Percentiles rank a stretch among this genome's conserved stretches.
phyloP scores from a whole-genome alignment of 1,140 invertebrate genomes.

The Heliconius nattereri region DNA sequence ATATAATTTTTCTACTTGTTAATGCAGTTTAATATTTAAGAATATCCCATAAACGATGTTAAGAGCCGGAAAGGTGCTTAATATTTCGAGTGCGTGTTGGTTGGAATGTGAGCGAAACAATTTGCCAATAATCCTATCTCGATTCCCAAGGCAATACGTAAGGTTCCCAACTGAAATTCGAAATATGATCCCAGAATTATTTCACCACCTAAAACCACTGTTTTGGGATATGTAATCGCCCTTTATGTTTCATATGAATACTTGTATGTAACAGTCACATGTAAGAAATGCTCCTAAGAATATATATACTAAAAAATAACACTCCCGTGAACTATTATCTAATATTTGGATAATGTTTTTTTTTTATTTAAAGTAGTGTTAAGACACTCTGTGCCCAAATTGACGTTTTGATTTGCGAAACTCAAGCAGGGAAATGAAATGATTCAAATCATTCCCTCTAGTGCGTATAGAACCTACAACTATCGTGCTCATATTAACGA shows the following conservation, averaged over 20 bases:
- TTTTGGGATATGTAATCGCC: not conserved
- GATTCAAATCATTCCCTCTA: too few relatives aligned
- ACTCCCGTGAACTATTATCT: too few relatives aligned
- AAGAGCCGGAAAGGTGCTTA: constrained; percentile 5
- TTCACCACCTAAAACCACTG: constrained; percentile 1
- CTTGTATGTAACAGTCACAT: not conserved
- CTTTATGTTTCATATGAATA: not conserved
- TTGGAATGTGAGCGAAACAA: constrained; percentile 32
- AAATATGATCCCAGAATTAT: not conserved
- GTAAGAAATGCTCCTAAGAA: not conserved
- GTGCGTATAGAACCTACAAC: too few relatives aligned
- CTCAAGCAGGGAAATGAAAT: too few relatives aligned
- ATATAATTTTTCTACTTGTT: too few relatives aligned
- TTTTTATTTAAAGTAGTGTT: too few relatives aligned
- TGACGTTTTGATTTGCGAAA: too few relatives aligned
- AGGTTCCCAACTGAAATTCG: constrained; percentile 22
- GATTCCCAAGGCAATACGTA: constrained; percentile 31
- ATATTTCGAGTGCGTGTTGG: constrained; percentile 32
- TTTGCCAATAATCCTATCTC: constrained; percentile 34
- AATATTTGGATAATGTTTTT: too few relatives aligned
- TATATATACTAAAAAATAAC: too few relatives aligned
- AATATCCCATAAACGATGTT: not conserved
- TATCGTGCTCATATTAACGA: too few relatives aligned
- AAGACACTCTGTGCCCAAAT: too few relatives aligned
- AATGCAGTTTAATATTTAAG: not conserved